Base-by-base conservation (phyloP, 1,140 invertebrate genomes). In the Panagrolaimus sp. region DNA sequence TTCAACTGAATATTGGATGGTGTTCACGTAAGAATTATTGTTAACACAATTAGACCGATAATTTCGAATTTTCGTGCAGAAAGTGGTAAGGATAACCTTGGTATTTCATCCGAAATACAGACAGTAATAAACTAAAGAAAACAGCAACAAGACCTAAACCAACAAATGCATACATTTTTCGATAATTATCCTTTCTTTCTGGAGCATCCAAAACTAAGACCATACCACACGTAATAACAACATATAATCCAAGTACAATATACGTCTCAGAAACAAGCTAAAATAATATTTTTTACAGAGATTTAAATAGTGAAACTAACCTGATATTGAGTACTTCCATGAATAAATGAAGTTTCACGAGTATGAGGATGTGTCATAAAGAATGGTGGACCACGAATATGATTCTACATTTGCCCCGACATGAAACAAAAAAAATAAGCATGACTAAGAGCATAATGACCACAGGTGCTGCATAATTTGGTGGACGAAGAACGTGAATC, bases 381-480 rank as follows among this genome's bases (percentile, higher is more conserved):
- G 67, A 96, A 91, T 13, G 93, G 93, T 27, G 96, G 94, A n/a
- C 92, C 91, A 82, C 96, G 88, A 66, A 99, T 99, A 81, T 98
- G 96, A 86, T 98, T 99, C 96, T 96, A 99, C 96, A 99, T 99
- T 86, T 99, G 96, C 0, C 96, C 96, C 8, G 95, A 96, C 23
- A 91, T 91, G 92, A 99, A 98, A n/a, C 90, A 91, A 82, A 99
- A 92, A 73, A 93, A 48, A 95, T 88, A 23, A 98, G 83, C 9
- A 89, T 86, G 73, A 93, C 88, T 0, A 98, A 84, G 75, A 96
- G 88, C n/a, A 92, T 85, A 73, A 97, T 86, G 7, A 92, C 92
- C 62, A 96, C 88, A 0, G 92, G 94, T 25, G 92, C 93, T 1
- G 94, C 95, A 83, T 98, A 98, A 84, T 96, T 98, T 71, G 96